Base-by-base conservation (phyloP, 2,888 invertebrate genomes). In the Nymphalis urticae region DNA sequence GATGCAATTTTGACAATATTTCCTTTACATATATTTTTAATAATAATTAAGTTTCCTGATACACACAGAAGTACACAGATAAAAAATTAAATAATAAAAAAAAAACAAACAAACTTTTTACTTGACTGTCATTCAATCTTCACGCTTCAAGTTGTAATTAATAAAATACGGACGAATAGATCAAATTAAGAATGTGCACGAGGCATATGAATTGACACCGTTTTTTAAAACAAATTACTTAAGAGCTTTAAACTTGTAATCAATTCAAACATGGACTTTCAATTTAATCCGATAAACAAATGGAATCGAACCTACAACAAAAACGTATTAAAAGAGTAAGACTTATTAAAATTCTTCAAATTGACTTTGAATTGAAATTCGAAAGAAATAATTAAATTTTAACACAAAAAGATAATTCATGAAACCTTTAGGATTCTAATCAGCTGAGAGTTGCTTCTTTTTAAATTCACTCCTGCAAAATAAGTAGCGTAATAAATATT, bases 401-500 rank as follows among this genome's bases (percentile, higher is more conserved):
- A 58, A 64, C 62, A 56, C 48, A 63, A 66, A 71, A 48, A 9
- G 6, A 48, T 69, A 60, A 66, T 61, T 62, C 69, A 66, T 69
- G 61, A 68, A 66, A 72, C 68, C 73, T 66, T 69, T 61, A 66
- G 58, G 53, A 73, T 58, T 69, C 27, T 70, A 73, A 71, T 73
- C 69, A 73, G 64, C 60, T 47, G 56, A 70, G 60, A 67, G 70
- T 66, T 64, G 58, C 67, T 68, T 59, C 64, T 61, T 68, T 69
- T 84, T 81, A 85, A 88, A 87, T 87, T 84, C 84, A 78, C 80
- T 82, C 80, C 78, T 77, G 80, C 79, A 81, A 85, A 87, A 81
- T 87, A 90, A 90, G 88, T 86, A 89, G 85, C 82, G 88, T 87
- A 90, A 92, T 92, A 92, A 92, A 92, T 92, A 92, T 90, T 88